These are phyloP conservation scores for Homarus gammarus DNA, from an alignment of 2,888 invertebrate genomes.

Conservation along the genomic window DNA sequence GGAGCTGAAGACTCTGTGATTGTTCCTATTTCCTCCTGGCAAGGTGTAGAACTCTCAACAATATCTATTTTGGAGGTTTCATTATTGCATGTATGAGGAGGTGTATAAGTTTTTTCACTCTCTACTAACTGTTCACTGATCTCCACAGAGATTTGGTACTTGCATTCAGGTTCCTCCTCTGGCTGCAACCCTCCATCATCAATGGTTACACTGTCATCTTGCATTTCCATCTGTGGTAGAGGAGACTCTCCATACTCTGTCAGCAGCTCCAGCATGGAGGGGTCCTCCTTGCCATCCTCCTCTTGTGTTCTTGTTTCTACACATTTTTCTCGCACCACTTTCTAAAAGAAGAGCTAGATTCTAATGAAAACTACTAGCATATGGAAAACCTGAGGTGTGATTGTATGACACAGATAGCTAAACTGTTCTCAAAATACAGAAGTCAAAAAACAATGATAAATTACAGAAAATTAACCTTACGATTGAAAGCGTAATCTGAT, in stretches of 20 bases:
- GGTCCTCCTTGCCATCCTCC: constrained; percentile 14
- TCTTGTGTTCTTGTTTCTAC: background rate
- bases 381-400: too few relatives aligned
- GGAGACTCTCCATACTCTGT: constrained; percentile 41
- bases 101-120: background rate
- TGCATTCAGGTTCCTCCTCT: background rate
- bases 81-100: background rate
- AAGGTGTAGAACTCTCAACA: background rate
- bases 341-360: constrained; percentile 61
- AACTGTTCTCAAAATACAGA: too few relatives aligned
- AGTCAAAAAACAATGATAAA: too few relatives aligned
- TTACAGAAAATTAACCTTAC: too few relatives aligned
- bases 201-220: too few relatives aligned
- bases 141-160: background rate
- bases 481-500: too few relatives aligned
- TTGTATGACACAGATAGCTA: too few relatives aligned
- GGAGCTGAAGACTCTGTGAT: constrained; percentile 17
- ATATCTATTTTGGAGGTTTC: background rate
- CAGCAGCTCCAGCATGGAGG: constrained; percentile 19
- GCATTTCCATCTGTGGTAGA: constrained; percentile 19
- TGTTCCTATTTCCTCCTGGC: background rate
- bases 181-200: too few relatives aligned
- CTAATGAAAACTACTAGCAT: too few relatives aligned
- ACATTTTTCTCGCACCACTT: constrained; percentile 50
- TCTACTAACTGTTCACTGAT: background rate